A percentile compares a stretch with the other conserved stretches of the same genome.
phyloP scores from a whole-genome alignment of 2,113 vertebrate species.

The Dolichallabes microphthalmus region DNA sequence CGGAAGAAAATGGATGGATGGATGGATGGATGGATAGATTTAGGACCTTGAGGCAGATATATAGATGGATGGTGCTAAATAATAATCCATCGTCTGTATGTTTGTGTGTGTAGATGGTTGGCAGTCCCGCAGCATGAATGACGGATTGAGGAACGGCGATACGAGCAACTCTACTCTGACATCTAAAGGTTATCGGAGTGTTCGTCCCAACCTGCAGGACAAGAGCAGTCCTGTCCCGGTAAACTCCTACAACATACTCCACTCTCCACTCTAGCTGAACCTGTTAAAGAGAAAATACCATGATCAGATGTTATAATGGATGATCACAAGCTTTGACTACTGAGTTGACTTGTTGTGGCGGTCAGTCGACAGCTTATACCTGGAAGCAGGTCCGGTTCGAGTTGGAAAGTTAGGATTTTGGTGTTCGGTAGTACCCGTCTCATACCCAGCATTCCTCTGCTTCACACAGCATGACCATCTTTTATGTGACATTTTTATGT shows the following conservation, averaged over 20 bases:
- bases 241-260: slow-evolving; percentile 48
- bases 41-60: not conserved
- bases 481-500: not conserved
- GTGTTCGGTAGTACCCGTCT: not conserved
- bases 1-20: no score
- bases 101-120: slow-evolving; percentile 78
- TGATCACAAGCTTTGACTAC: not conserved
- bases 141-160: slow-evolving; percentile 87
- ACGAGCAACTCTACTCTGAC: slow-evolving; percentile 86
- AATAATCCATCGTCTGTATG: not conserved
- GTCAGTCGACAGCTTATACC: not conserved
- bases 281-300: not conserved
- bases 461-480: not conserved
- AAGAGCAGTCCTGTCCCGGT: slow-evolving; percentile 90
- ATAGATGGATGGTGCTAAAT: not conserved
- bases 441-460: not conserved
- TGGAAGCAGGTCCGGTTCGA: not conserved
- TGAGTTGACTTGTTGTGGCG: not conserved
- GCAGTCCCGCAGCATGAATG: slow-evolving; percentile 79
- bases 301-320: not conserved
- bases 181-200: slow-evolving; percentile 94
- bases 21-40: no score
- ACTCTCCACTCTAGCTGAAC: not conserved
- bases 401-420: not conserved
- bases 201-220: slow-evolving; percentile 91